phyloP scores from a whole-genome alignment of 2,797 vertebrate species.

The Rhynchotus rufescens region DNA sequence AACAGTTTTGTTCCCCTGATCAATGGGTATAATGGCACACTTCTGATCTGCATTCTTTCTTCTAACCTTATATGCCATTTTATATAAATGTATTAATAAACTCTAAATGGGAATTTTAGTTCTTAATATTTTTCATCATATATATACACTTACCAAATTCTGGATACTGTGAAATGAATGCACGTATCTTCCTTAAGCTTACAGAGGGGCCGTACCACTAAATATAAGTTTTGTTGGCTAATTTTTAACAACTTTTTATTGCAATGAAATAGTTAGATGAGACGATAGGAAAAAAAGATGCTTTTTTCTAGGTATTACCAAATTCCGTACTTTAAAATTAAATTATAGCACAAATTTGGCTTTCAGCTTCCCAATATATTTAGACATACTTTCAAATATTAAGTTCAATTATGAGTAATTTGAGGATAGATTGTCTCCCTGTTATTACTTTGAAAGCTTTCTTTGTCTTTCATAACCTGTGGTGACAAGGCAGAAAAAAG shows the following conservation, averaged over 20 bases:
- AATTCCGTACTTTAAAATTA: slow-evolving; percentile 33
- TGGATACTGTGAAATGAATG: not conserved
- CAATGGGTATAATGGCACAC: not conserved
- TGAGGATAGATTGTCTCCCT: slow-evolving; percentile 43
- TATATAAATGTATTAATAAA: not conserved
- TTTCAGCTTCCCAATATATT: slow-evolving; percentile 31
- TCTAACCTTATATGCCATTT: not conserved
- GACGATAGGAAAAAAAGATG: not conserved
- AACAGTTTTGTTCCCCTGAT: not conserved
- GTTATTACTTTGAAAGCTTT: slow-evolving; percentile 45
- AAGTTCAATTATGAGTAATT: slow-evolving; percentile 60
- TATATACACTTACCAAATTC: not conserved
- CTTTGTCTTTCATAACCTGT: slow-evolving; percentile 58
- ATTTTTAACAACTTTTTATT: not conserved
- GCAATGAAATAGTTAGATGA: not conserved
- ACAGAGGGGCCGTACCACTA: not conserved
- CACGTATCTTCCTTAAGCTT: not conserved
- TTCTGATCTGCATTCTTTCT: not conserved
- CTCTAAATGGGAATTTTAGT: not conserved
- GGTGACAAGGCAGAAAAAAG: slow-evolving; percentile 52
- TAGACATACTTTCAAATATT: slow-evolving; percentile 53
- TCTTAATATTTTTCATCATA: not conserved
- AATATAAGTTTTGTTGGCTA: not conserved
- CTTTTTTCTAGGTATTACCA: not conserved
- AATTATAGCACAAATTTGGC: slow-evolving; percentile 26